These are phyloP conservation scores for Stichopus chloronotus DNA, from an alignment of 35 echinoderm and acorn worm genomes.

Conservation along the genomic window DNA sequence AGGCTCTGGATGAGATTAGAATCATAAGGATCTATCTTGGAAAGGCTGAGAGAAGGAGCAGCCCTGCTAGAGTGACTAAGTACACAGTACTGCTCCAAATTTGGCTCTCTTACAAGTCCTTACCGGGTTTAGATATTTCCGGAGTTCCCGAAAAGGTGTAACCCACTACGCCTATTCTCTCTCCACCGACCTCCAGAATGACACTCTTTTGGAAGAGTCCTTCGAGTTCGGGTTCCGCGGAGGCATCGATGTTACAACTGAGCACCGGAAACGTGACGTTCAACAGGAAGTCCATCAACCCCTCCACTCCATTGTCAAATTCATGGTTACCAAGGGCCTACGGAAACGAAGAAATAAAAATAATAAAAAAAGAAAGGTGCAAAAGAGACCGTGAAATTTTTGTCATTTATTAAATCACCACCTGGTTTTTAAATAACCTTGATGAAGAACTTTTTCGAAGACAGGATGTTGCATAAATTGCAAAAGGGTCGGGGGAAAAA, in stretches of 20 bases:
- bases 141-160: conserved; percentile 41
- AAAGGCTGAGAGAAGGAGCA: too few species aligned
- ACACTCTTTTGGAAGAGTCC: conserved; percentile 5
- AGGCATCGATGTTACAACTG: conserved; percentile 58
- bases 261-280: conserved; percentile 55
- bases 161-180: conserved; percentile 50
- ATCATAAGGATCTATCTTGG: too few species aligned
- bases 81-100: too few species aligned
- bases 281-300: conserved; percentile 32
- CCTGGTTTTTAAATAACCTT: too few species aligned
- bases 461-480: too few species aligned
- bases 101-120: not conserved
- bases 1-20: too few species aligned
- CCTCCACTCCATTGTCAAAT: conserved; percentile 45
- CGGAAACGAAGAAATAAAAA: not conserved
- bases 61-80: too few species aligned
- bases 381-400: too few species aligned
- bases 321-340: conserved; percentile 66
- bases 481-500: too few species aligned
- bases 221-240: not conserved
- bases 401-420: too few species aligned
- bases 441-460: too few species aligned
- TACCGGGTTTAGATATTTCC: conserved; percentile 52
- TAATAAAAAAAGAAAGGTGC: too few species aligned
- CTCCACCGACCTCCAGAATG: conserved; percentile 11